These are phyloP conservation scores for Penaeus vannamei DNA, from an alignment of 1,140 invertebrate genomes.

Conservation along the genomic window DNA sequence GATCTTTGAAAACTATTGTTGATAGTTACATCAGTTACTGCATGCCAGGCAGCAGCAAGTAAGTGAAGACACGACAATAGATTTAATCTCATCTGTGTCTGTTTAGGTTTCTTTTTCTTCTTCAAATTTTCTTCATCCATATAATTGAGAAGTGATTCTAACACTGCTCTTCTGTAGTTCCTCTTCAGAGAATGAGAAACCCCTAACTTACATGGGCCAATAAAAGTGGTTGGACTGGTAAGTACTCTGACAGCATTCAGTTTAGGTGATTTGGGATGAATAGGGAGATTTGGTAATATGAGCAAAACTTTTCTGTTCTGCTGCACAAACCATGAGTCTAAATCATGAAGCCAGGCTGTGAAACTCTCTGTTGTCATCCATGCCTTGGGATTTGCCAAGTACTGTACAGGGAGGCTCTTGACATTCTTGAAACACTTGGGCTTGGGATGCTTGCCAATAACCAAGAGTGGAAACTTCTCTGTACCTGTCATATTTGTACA, in stretches of 20 bases:
- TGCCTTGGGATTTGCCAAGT: slow-evolving; percentile 63
- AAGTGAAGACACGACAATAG: slow-evolving; percentile 59
- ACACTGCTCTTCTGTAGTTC: slow-evolving; percentile 62
- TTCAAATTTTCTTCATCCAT: slow-evolving; percentile 59
- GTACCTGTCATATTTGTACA: slow-evolving; percentile 70
- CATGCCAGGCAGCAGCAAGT: slow-evolving; percentile 65
- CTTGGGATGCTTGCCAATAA: slow-evolving; percentile 63
- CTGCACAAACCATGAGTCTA: slow-evolving; percentile 65
- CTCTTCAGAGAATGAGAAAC: slow-evolving; percentile 63
- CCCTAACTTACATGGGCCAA: slow-evolving; percentile 63
- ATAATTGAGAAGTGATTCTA: slow-evolving; percentile 55
- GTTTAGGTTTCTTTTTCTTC: slow-evolving; percentile 49
- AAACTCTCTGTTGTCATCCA: slow-evolving; percentile 67
- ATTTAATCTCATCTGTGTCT: slow-evolving; percentile 50
- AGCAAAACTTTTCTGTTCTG: slow-evolving; percentile 65
- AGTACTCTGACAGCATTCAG: slow-evolving; percentile 64
- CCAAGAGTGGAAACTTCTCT: slow-evolving; percentile 69
- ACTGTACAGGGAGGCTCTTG: slow-evolving; percentile 64
- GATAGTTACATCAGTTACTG: slow-evolving; percentile 60
- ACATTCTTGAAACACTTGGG: slow-evolving; percentile 66
- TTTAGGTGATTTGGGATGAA: slow-evolving; percentile 61
- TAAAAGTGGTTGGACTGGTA: slow-evolving; percentile 56
- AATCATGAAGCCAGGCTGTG: slow-evolving; percentile 62
- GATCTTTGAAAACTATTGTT: slow-evolving; percentile 65
- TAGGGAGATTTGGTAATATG: slow-evolving; percentile 58